Conservation (phyloP, 1,140 invertebrate genomes). For the Solenopsis fugax region DNA sequence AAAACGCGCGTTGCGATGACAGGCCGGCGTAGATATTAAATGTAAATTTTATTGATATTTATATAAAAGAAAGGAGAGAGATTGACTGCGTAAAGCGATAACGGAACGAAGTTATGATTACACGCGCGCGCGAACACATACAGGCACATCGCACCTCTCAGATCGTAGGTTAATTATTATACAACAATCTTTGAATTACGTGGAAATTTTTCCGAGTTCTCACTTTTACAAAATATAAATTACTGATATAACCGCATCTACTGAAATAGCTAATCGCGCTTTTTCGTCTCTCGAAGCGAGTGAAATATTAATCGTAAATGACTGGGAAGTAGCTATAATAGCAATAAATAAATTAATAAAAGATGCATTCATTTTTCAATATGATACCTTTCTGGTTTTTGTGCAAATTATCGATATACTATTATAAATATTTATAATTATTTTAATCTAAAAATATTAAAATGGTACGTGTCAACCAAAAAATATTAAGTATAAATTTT, state of each 20-base stretch:
- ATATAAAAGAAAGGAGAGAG: neutral
- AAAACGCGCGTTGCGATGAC: constrained; percentile 29
- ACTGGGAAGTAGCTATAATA: neutral
- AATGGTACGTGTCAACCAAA: neutral
- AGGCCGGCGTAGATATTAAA: constrained; percentile 1
- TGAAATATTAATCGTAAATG: too few species aligned
- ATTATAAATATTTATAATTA: neutral
- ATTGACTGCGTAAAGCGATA: neutral
- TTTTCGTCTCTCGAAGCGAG: too few species aligned
- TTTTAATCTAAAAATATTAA: neutral
- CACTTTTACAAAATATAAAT: neutral
- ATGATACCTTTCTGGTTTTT: neutral
- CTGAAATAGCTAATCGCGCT: neutral
- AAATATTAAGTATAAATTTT: neutral
- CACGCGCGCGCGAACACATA: neutral
- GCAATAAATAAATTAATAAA: constrained; percentile 6
- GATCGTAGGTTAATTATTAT: constrained; percentile 7
- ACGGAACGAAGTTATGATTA: constrained; percentile 5
- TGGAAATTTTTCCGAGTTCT: neutral
- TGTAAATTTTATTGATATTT: constrained; percentile 18
- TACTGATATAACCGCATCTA: neutral
- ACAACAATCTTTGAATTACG: neutral
- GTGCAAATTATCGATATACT: neutral
- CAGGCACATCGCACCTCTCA: neutral
- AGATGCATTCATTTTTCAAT: neutral